Evolutionary conservation across 2,797 vertebrate genomes (phyloP).

Genomic region (Scarus forsteni): DNA sequence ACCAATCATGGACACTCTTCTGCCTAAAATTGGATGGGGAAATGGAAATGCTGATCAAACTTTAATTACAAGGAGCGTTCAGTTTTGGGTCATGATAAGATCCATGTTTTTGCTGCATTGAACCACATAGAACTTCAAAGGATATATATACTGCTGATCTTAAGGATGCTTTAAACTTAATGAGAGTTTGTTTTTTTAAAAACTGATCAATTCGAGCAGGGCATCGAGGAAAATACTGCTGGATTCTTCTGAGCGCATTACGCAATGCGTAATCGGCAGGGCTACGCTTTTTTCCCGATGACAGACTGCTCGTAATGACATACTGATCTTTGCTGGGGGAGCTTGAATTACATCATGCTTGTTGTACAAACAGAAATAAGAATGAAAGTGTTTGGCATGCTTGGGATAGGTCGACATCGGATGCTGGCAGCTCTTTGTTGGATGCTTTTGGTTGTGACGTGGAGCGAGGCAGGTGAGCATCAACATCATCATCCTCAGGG

Average conservation of each 20-base stretch:
- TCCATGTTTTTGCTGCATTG: background rate
- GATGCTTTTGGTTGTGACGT: slow-evolving; percentile 56
- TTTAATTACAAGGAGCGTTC: background rate
- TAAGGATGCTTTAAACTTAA: slow-evolving; percentile 36
- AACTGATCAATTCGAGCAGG: background rate
- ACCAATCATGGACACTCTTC: no score
- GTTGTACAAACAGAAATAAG: slow-evolving; percentile 24
- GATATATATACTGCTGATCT: background rate
- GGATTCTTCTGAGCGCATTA: slow-evolving; percentile 30
- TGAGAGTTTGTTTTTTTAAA: background rate
- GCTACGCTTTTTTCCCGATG: slow-evolving; percentile 32
- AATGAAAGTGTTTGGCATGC: slow-evolving; percentile 45
- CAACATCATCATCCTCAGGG: slow-evolving; percentile 2
- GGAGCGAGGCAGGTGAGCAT: slow-evolving; percentile 78
- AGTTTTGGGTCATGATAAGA: background rate
- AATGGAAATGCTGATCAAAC: no score
- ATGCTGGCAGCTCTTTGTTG: slow-evolving; percentile 63
- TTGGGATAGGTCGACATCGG: slow-evolving; percentile 30
- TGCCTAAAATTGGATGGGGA: slow-evolving; percentile 2
- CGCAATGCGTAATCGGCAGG: slow-evolving; percentile 49
- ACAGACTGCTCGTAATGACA: slow-evolving; percentile 39
- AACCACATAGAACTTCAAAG: background rate
- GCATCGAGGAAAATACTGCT: background rate
- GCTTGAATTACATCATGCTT: slow-evolving; percentile 20
- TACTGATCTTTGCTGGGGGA: slow-evolving; percentile 12